phyloP scores from a whole-genome alignment of 2,113 vertebrate species.

The Meleagris gallopavo region DNA sequence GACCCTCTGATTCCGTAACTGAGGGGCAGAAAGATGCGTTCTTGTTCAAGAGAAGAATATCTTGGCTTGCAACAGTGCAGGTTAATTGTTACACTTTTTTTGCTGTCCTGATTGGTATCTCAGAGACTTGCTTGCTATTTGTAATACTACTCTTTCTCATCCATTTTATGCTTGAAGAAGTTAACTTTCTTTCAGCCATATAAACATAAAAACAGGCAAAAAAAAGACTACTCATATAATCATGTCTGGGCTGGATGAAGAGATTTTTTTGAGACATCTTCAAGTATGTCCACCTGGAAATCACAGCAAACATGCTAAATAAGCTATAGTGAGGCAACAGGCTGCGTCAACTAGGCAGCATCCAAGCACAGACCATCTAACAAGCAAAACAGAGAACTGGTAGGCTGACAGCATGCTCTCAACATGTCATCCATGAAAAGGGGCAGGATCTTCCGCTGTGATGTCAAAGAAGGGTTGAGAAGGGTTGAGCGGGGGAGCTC shows the following conservation, averaged over 20 bases:
- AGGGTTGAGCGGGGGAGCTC: not conserved
- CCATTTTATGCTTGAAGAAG: not conserved
- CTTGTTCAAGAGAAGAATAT: not conserved
- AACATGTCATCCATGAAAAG: not conserved
- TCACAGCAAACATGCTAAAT: not conserved
- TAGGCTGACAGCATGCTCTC: not conserved
- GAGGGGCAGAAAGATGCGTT: not conserved
- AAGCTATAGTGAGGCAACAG: not conserved
- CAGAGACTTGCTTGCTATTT: not conserved
- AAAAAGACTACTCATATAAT: not conserved
- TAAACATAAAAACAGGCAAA: not conserved
- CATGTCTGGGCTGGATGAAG: not conserved
- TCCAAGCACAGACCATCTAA: not conserved
- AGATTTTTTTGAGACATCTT: conserved; percentile 15
- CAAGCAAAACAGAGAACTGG: not conserved
- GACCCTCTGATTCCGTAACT: too few relatives aligned
- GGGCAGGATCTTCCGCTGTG: not conserved
- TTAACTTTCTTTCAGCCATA: not conserved
- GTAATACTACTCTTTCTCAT: not conserved
- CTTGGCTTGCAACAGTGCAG: not conserved
- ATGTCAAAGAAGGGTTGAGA: not conserved
- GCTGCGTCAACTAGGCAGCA: not conserved
- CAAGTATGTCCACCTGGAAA: not conserved
- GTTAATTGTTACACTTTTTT: not conserved
- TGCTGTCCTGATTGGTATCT: not conserved